phyloP scores from a whole-genome alignment of 2,113 vertebrate species.

The Campylomormyrus numenius region DNA sequence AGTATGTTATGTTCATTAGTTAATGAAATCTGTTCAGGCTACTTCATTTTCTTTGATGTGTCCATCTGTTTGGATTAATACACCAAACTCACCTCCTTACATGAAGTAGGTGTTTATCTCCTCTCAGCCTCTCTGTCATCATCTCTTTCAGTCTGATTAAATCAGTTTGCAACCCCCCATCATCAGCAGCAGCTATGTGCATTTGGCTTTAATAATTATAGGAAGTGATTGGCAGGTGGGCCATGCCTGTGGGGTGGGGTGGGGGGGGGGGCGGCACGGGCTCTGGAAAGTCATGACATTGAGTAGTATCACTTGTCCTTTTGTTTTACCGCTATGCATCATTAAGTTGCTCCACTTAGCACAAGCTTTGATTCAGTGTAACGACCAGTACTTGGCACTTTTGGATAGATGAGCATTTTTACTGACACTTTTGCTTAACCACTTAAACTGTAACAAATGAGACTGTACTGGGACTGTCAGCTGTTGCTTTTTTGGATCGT shows the following conservation, averaged over 20 bases:
- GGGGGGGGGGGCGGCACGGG: neutral
- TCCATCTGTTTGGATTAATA: slow-evolving; percentile 19
- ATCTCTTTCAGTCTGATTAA: slow-evolving; percentile 15
- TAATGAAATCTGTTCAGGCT: slow-evolving; percentile 9
- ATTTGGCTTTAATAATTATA: neutral
- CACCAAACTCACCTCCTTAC: neutral
- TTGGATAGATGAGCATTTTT: neutral
- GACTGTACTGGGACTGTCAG: neutral
- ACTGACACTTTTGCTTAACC: neutral
- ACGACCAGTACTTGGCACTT: neutral
- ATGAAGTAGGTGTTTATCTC: slow-evolving; percentile 14
- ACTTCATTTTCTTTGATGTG: slow-evolving; percentile 18
- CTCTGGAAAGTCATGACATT: neutral
- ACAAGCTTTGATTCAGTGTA: neutral
- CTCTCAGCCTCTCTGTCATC: neutral
- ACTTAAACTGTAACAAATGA: neutral
- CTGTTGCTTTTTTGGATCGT: neutral
- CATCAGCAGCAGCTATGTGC: neutral
- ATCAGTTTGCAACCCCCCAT: neutral
- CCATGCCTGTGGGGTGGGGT: neutral
- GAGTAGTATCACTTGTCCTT: neutral
- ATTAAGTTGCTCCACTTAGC: neutral
- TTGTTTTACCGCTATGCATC: neutral
- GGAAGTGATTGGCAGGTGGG: neutral
- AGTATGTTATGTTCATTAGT: slow-evolving; percentile 3